phyloP scores from a whole-genome alignment of 2,113 vertebrate genomes.

The Tragelaphus imberbis region DNA sequence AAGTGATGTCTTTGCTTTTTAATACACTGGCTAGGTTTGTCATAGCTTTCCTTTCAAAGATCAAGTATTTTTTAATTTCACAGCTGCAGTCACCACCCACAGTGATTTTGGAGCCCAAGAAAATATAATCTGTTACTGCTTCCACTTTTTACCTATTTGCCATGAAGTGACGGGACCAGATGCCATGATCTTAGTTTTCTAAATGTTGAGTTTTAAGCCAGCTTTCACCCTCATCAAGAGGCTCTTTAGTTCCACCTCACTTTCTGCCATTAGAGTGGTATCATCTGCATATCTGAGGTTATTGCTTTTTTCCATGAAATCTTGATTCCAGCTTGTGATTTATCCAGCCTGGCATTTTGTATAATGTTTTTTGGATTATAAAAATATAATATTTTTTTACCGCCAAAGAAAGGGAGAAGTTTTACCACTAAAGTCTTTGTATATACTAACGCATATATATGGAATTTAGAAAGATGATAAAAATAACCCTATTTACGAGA shows the following conservation, averaged over 20 bases:
- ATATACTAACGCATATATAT: no score
- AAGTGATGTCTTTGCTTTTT: background rate
- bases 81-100: background rate
- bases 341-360: background rate
- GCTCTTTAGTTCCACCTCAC: background rate
- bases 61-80: background rate
- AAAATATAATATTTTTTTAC: background rate
- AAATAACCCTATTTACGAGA: no score
- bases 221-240: background rate
- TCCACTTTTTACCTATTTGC: background rate
- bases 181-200: background rate
- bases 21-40: background rate
- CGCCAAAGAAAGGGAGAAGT: background rate
- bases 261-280: background rate
- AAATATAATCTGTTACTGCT: background rate
- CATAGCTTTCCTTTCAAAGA: background rate
- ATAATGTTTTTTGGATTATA: background rate
- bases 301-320: background rate
- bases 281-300: background rate
- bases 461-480: no score
- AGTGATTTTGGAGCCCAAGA: background rate
- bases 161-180: background rate
- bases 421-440: background rate
- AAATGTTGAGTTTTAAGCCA: background rate
- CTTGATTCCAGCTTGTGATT: background rate